These are phyloP conservation scores for Pyrrhia umbra DNA, from an alignment of 2,888 invertebrate species.

Conservation along the genomic window DNA sequence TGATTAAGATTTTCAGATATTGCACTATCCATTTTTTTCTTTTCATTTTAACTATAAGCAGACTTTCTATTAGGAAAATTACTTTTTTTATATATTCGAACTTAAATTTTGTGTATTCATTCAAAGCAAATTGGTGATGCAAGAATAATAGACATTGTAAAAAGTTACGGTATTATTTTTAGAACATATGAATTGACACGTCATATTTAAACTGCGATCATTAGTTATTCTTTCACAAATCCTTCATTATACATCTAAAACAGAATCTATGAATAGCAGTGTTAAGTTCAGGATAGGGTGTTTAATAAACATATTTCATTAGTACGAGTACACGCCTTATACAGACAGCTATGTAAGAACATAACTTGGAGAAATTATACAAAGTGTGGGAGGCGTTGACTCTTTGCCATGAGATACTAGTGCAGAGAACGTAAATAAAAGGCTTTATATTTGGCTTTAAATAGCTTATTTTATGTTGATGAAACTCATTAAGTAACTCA, in stretches of 20 bases:
- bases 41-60: too few species aligned
- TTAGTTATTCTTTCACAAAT: constrained; percentile 29
- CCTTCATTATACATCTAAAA: constrained; percentile 8
- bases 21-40: too few species aligned
- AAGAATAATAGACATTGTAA: neutral
- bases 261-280: constrained; percentile 45
- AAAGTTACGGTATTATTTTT: neutral
- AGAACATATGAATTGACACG: constrained; percentile 14
- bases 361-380: constrained; percentile 10
- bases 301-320: constrained; percentile 38
- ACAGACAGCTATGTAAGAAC: neutral
- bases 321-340: constrained; percentile 4
- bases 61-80: too few species aligned
- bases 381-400: too few species aligned
- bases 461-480: too few species aligned
- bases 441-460: too few species aligned
- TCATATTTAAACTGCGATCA: constrained; percentile 2
- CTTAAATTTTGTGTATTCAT: neutral
- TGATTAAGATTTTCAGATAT: too few species aligned
- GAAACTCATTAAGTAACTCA: too few species aligned
- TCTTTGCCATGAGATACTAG: too few species aligned
- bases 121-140: too few species aligned
- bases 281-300: constrained; percentile 1
- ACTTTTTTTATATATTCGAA: too few species aligned
- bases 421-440: too few species aligned